Conservation (phyloP, 2,113 vertebrate species). For the Orycteropus afer region DNA sequence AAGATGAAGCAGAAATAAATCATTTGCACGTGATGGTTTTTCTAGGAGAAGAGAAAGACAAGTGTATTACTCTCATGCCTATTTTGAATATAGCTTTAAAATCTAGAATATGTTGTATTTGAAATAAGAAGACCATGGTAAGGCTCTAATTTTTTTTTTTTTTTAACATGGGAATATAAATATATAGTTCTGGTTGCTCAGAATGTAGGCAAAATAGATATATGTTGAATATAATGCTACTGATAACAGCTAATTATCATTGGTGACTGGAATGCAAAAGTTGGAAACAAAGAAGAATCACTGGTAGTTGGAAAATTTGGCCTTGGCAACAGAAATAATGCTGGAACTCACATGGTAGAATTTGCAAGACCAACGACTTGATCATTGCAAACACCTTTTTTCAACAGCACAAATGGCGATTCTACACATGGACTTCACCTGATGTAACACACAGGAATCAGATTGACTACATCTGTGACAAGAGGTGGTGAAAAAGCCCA, state of each 20-base stretch:
- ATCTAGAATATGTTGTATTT: slow-evolving; percentile 27
- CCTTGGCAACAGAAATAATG: too few relatives aligned
- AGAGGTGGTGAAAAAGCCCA: too few relatives aligned
- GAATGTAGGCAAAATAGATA: not conserved
- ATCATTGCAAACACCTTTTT: too few relatives aligned
- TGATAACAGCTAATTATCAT: slow-evolving; percentile 20
- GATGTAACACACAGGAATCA: too few relatives aligned
- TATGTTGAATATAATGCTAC: not conserved
- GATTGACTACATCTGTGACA: too few relatives aligned
- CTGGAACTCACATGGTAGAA: too few relatives aligned
- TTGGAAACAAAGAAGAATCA: too few relatives aligned
- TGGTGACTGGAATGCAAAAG: too few relatives aligned
- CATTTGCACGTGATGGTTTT: not conserved
- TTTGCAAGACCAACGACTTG: too few relatives aligned
- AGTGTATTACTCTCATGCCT: not conserved
- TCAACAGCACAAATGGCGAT: too few relatives aligned
- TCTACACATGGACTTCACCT: too few relatives aligned
- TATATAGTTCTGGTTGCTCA: not conserved
- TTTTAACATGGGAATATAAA: not conserved
- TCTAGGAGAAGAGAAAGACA: not conserved
- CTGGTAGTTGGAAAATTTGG: too few relatives aligned
- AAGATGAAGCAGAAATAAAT: slow-evolving; percentile 1
- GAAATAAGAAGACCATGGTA: not conserved
- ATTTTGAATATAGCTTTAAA: not conserved
- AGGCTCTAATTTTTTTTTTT: not conserved